Evolutionary conservation across 1,140 invertebrate genomes (phyloP), one percentile per base, ranked within the genome.

Genomic region (Hylyphantes graminicola): DNA sequence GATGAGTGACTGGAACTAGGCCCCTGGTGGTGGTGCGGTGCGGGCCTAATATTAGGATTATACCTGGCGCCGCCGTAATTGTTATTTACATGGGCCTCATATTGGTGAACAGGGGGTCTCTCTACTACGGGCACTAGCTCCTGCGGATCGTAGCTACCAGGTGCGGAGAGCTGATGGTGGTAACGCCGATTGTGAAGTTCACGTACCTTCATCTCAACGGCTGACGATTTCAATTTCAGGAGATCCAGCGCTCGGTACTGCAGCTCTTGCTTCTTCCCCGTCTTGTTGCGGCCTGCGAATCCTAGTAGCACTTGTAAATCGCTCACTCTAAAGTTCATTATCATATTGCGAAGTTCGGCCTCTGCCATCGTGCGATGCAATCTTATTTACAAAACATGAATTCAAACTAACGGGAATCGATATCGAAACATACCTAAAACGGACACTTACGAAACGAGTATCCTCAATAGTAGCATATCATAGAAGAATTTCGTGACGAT

Each of bases 251-350:
- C 95, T 89, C 96, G 91, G 84, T 92, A 90, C 91, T 96, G 93
- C 75, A 97, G 91, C 90, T 97, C 96, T 86, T 93, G 93, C 91
- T 97, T 97, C 89, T 95, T 92, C 86, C 96, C 96, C 87, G 93
- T 93, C 90, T 95, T 96, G 90, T 95, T 96, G 89, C 93, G 92
- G 87, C 95, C 94, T 89, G 95, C 95, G 90, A 94, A 94, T 89
- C 93, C 94, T 88, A 96, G 92, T 89, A 97, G 90, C 90, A 95
- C 89, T 86, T 92, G 91, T 53, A 92, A 89, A 87, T 92, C 92
- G 61, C 92, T 90, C 13, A 92, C 91, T 55, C 91, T 88, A 87
- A 92, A 91, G 82, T 88, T 89, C 88, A 90, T 88, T 57, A 92
- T 89, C 89, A 92, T 91, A 84, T 90, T 89, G 90, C 92, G 87